phyloP scores from a whole-genome alignment of 1,140 invertebrate genomes.

The Caerostris extrusa region DNA sequence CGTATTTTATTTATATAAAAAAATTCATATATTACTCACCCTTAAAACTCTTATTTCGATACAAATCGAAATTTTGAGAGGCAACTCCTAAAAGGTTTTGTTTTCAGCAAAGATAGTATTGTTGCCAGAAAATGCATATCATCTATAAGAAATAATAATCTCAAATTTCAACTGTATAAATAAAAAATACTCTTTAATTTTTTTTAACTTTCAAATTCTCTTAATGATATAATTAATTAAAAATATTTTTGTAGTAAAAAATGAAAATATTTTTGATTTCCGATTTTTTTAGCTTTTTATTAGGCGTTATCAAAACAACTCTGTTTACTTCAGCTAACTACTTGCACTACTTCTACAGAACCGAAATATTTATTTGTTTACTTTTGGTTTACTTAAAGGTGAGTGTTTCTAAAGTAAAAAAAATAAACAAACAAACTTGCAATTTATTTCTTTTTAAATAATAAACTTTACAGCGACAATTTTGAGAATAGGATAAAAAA shows the following conservation, averaged over 20 bases:
- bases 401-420: neutral
- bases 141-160: neutral
- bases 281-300: too few relatives aligned
- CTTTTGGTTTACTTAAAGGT: neutral
- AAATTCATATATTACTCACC: neutral
- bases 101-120: neutral
- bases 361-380: neutral
- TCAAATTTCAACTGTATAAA: conserved; percentile 38
- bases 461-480: too few relatives aligned
- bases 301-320: too few relatives aligned
- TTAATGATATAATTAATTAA: too few relatives aligned
- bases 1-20: neutral
- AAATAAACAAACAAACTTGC: neutral
- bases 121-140: conserved; percentile 18
- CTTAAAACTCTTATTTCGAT: neutral
- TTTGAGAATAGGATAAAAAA: neutral
- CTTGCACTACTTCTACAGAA: conserved; percentile 11
- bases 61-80: neutral
- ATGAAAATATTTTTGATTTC: too few relatives aligned
- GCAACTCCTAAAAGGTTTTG: conserved; percentile 56
- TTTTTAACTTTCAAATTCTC: too few relatives aligned
- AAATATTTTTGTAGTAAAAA: too few relatives aligned
- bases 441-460: neutral
- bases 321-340: neutral
- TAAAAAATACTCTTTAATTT: neutral